phyloP scores from a whole-genome alignment of 2,888 invertebrate species.

The Oscheius sp. region DNA sequence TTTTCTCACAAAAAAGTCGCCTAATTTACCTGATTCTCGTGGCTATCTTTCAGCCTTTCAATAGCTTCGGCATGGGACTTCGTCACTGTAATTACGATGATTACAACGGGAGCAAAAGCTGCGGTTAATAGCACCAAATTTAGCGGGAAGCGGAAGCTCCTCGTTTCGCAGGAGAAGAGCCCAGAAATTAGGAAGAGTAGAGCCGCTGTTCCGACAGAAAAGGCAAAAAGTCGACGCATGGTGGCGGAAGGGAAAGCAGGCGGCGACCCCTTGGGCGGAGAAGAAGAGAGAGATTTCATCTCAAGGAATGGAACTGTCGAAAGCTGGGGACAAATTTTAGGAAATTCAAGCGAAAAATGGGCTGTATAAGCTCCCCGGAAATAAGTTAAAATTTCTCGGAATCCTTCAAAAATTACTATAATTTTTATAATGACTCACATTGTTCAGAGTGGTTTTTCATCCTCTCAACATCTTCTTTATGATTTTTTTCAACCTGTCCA shows the following conservation, averaged over 20 bases:
- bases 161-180: not conserved
- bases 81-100: slow-evolving; percentile 55
- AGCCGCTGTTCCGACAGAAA: not conserved
- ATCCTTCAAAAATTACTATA: not conserved
- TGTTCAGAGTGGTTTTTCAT: slow-evolving; percentile 32
- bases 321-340: not conserved
- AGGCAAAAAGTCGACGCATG: slow-evolving; percentile 20
- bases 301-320: not conserved
- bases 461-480: slow-evolving; percentile 23
- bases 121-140: slow-evolving; percentile 20
- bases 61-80: slow-evolving; percentile 42
- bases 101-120: slow-evolving; percentile 43
- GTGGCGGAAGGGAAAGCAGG: no score
- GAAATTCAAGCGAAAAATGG: not conserved
- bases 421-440: not conserved
- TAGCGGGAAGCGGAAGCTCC: slow-evolving; percentile 5
- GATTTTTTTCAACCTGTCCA: slow-evolving; percentile 10
- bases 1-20: not conserved
- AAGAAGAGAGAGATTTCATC: not conserved
- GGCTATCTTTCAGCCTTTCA: slow-evolving; percentile 37
- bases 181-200: not conserved
- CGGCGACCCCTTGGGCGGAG: slow-evolving; percentile 3
- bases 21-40: slow-evolving; percentile 48
- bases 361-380: not conserved
- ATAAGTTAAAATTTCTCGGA: not conserved